Percentiles rank a stretch among this genome's conserved stretches.
phyloP scores from a whole-genome alignment of 2,888 invertebrate genomes.

The Orthosia gracilis region DNA sequence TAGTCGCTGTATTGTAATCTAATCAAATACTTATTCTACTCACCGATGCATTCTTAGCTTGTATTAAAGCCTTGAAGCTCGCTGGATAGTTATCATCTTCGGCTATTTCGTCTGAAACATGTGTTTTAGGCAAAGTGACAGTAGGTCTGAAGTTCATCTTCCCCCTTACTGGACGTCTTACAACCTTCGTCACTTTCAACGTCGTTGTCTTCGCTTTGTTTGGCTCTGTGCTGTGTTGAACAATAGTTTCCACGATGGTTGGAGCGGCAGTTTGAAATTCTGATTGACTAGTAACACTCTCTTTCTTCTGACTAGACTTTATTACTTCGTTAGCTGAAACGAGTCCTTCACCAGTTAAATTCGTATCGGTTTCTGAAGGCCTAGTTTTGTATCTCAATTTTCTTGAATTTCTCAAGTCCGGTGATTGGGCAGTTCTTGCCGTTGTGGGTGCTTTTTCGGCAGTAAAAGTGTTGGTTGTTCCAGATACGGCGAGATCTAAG shows the following conservation, averaged over 20 bases:
- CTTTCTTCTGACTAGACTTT: conserved; percentile 85
- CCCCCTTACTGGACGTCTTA: conserved; percentile 80
- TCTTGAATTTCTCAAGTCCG: conserved; percentile 79
- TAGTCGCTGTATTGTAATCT: not conserved
- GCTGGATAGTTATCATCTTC: conserved; percentile 93
- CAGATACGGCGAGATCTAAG: conserved; percentile 81
- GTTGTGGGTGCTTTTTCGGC: conserved; percentile 81
- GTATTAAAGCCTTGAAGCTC: conserved; percentile 92
- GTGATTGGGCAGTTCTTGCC: conserved; percentile 71
- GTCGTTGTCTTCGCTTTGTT: conserved; percentile 76
- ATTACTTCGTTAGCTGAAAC: conserved; percentile 76
- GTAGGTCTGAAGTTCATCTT: conserved; percentile 75
- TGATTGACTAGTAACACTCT: conserved; percentile 82
- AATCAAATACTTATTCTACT: conserved; percentile 61
- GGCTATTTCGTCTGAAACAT: conserved; percentile 87
- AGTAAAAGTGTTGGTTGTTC: conserved; percentile 83
- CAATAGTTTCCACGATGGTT: conserved; percentile 71
- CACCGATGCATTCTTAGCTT: conserved; percentile 91
- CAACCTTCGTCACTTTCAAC: conserved; percentile 78
- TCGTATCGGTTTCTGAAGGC: conserved; percentile 83
- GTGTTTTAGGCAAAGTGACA: conserved; percentile 70
- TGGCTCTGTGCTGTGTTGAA: conserved; percentile 78
- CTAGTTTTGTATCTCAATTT: conserved; percentile 84
- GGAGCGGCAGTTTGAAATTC: conserved; percentile 74
- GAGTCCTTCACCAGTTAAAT: conserved; percentile 84